phyloP scores from a whole-genome alignment of 1,140 invertebrate genomes.

The Heliconius hewitsoni region DNA sequence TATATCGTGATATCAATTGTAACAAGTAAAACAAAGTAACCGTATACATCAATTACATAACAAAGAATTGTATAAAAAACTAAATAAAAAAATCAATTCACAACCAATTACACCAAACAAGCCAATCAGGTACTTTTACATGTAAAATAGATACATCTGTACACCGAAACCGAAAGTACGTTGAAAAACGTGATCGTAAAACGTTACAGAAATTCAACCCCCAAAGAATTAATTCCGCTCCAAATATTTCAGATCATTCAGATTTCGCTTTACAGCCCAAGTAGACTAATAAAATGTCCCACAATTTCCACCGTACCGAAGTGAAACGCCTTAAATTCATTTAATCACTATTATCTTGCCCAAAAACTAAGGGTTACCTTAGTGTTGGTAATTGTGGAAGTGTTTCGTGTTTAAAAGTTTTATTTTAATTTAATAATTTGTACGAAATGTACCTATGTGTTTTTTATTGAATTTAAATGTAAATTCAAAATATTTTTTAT shows the following conservation, averaged over 20 bases:
- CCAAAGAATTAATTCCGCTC: conserved; percentile 32
- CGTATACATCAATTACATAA: too few species aligned
- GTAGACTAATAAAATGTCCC: conserved; percentile 45
- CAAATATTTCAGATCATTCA: conserved; percentile 39
- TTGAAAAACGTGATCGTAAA: neutral
- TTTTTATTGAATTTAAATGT: too few species aligned
- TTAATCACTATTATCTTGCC: conserved; percentile 67
- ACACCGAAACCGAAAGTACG: neutral
- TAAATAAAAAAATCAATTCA: too few species aligned
- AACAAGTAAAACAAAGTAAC: too few species aligned
- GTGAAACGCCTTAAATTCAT: conserved; percentile 60
- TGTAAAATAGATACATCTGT: conserved; percentile 3
- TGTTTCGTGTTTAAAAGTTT: neutral
- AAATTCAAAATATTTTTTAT: too few species aligned
- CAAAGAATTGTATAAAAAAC: too few species aligned
- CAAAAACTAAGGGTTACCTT: conserved; percentile 55
- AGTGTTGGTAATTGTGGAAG: neutral
- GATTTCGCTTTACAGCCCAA: conserved; percentile 43
- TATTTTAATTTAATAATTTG: too few species aligned
- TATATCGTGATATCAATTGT: too few species aligned
- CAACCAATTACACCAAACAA: neutral
- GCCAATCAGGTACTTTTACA: neutral
- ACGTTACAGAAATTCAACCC: conserved; percentile 14
- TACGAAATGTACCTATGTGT: too few species aligned
- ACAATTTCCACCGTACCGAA: conserved; percentile 41